Percentiles rank a stretch among this genome's conserved stretches.
Conservation (phyloP, 2,888 invertebrate species). For the Agrochola circellaris region DNA sequence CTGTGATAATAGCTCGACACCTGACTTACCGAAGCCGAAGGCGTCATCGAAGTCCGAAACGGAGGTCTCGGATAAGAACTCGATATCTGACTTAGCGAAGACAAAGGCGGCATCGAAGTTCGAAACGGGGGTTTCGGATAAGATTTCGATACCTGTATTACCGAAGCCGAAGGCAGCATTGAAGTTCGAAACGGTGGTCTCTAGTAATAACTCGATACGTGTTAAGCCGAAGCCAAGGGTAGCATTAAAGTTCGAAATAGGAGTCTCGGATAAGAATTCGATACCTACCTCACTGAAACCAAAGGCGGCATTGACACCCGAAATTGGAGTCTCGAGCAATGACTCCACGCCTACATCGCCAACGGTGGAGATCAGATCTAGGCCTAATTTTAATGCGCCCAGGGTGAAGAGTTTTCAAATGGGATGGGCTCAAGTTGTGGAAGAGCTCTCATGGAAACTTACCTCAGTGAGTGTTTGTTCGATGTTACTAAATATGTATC, state of each 20-base stretch:
- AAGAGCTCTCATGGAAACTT: constrained; percentile 82
- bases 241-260: background rate
- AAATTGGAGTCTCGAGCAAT: constrained; percentile 8
- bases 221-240: constrained; percentile 15
- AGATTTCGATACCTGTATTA: constrained; percentile 5
- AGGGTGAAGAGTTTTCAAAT: constrained; percentile 75
- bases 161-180: background rate
- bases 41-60: background rate
- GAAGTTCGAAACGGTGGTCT: constrained; percentile 22
- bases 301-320: background rate
- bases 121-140: constrained; percentile 17
- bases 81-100: constrained; percentile 10
- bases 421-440: constrained; percentile 84
- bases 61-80: constrained; percentile 16
- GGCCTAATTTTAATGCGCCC: constrained; percentile 41
- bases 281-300: constrained; percentile 22
- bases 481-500: constrained; percentile 32
- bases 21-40: constrained; percentile 14
- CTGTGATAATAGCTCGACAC: constrained; percentile 24
- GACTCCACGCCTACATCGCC: constrained; percentile 21
- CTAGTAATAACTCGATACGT: background rate
- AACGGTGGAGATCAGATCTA: constrained; percentile 36
- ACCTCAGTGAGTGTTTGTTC: constrained; percentile 76
- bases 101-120: background rate
- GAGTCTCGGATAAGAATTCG: constrained; percentile 25